Base-by-base conservation (phyloP, 1,140 invertebrate genomes). In the Delia radicum region DNA sequence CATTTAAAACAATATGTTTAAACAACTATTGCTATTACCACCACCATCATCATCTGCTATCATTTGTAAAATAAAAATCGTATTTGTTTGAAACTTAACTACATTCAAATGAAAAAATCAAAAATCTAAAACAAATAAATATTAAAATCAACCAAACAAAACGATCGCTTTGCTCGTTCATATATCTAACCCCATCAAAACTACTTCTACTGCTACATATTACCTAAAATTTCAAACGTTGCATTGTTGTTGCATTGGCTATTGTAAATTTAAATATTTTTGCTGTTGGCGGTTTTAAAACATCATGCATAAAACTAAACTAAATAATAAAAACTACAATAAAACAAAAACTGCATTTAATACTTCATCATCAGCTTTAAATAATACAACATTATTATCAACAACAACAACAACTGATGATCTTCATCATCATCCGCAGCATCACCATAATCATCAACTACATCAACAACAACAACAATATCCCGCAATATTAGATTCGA, bases 291-390 rank as follows among this genome's bases (percentile, higher is more conserved):
- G 48, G n/a, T 55, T 55, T 55, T 10, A 55, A 55, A 55, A 55
- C 18, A 82, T 82, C 81, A 84, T 84, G 82, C 82, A 84, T 84
- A 84, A 82, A 81, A 80, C 81, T 79, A 81, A 78, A 81, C 78
- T 84, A 80, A 79, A 77, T 76, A 55, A 15, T 8, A 55, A 21
- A 21, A 55, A 55, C 21, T 6, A 12, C 33, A 55, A 55, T 10
- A 55, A 42, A 10, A 55, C 48, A 55, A 55, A n/a, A 55, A 55
- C 48, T 21, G 6, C 37, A 42, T 42, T 42, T 42, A 21, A 18
- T 21, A 55, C 48, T 10, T 27, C 75, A 42, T 3, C 6, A 28
- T 62, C 55, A 76, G 42, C 48, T 55, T 55, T 21, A 13, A 42
- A 42, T 33, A 33, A 33, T 77, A 79, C 78, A 78, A 74, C 80